Evolutionary conservation across 2,113 vertebrate genomes (phyloP).

Genomic region (Meriones unguiculatus): DNA sequence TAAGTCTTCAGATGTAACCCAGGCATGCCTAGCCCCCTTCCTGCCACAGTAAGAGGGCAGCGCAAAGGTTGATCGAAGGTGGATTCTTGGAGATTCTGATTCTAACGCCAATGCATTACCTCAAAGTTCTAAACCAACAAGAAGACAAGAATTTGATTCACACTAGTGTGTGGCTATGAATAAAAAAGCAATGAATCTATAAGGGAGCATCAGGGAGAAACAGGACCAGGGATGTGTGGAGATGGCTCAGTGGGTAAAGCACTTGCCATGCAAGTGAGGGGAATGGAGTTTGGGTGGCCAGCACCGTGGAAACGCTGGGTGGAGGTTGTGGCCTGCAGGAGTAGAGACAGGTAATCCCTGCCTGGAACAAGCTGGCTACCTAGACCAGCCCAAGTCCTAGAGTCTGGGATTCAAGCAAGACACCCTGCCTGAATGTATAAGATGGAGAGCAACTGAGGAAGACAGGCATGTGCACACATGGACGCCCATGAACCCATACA

Average conservation of each 20-base stretch:
- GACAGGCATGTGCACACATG: neutral
- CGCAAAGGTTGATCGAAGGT: neutral
- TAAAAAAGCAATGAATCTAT: neutral
- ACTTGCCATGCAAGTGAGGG: neutral
- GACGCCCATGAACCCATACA: neutral
- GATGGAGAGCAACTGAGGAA: too few species aligned
- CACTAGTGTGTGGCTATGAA: neutral
- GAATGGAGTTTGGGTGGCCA: neutral
- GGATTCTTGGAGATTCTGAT: conserved; percentile 18
- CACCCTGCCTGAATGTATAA: neutral
- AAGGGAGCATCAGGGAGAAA: neutral
- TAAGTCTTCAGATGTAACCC: neutral
- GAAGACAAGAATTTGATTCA: neutral
- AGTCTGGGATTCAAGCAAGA: neutral
- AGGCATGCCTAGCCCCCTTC: neutral
- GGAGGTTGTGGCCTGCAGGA: neutral
- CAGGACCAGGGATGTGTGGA: neutral
- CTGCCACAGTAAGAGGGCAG: neutral
- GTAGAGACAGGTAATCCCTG: neutral
- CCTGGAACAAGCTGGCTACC: neutral
- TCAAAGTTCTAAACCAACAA: conserved; percentile 30
- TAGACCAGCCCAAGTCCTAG: neutral
- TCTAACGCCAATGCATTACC: too few species aligned
- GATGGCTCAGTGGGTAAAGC: neutral
- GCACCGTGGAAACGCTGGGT: too few species aligned